These are phyloP conservation scores for Gerosis bhagava DNA, from an alignment of 2,888 invertebrate genomes.

Conservation along the genomic window DNA sequence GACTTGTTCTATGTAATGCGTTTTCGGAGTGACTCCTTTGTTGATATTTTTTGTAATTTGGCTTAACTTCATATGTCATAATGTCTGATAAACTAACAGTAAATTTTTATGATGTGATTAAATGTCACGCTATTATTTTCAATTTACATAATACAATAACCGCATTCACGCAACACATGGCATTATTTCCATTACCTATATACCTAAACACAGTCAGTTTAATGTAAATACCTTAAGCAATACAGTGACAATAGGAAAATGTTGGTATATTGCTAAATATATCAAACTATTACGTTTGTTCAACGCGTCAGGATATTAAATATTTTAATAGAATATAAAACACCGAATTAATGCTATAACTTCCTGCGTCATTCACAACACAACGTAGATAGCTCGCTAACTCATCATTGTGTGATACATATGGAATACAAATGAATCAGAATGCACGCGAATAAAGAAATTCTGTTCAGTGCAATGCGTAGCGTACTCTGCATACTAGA, in stretches of 20 bases:
- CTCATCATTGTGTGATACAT: constrained; percentile 39
- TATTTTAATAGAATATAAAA: constrained; percentile 19
- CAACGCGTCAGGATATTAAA: constrained; percentile 8
- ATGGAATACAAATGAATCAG: constrained; percentile 74
- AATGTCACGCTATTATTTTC: constrained; percentile 51
- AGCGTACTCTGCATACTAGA: constrained; percentile 44
- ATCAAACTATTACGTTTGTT: no score
- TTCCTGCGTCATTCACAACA: constrained; percentile 52
- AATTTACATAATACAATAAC: constrained; percentile 52
- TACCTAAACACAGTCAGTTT: no score
- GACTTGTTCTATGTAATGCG: no score
- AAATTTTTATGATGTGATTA: background rate
- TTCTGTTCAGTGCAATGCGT: constrained; percentile 62
- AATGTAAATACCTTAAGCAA: no score
- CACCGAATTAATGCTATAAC: constrained; percentile 43
- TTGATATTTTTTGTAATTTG: no score
- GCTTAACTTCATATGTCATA: no score
- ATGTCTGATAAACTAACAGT: no score
- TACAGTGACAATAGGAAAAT: no score
- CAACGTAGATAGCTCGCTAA: constrained; percentile 52
- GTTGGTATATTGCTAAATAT: no score
- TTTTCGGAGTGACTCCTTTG: no score
- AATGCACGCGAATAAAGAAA: constrained; percentile 70
- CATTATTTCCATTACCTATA: no score
- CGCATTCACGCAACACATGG: constrained; percentile 50